Evolutionary conservation across 2,888 invertebrate species (phyloP).

Genomic region (Agrilus mali): DNA sequence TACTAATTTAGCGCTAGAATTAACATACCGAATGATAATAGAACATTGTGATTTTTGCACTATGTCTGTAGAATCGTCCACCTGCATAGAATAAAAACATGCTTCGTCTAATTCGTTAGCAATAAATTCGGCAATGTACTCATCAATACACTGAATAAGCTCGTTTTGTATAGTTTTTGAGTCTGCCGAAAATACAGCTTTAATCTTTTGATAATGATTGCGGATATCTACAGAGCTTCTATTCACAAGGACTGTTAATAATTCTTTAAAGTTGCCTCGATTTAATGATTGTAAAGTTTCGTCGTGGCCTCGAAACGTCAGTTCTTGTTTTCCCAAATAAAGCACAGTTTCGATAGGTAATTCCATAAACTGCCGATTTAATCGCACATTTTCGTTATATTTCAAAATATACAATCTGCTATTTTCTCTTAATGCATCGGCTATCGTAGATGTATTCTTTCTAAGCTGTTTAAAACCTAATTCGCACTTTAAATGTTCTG

Average conservation of each 20-base stretch:
- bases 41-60: slow-evolving; percentile 13
- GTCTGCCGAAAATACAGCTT: slow-evolving; percentile 6
- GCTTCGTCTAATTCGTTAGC: slow-evolving; percentile 9
- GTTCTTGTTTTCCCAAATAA: slow-evolving; percentile 7
- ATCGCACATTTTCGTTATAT: slow-evolving; percentile 4
- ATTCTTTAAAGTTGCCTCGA: slow-evolving; percentile 9
- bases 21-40: slow-evolving; percentile 12
- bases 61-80: slow-evolving; percentile 15
- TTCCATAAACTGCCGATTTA: slow-evolving; percentile 2
- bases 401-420: neutral
- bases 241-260: slow-evolving; percentile 3
- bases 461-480: slow-evolving; percentile 1
- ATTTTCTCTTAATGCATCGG: slow-evolving; percentile 3
- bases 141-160: slow-evolving; percentile 13
- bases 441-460: neutral
- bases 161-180: slow-evolving; percentile 12
- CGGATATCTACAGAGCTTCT: slow-evolving; percentile 6
- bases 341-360: neutral
- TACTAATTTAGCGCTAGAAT: slow-evolving; percentile 6
- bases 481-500: slow-evolving; percentile 2
- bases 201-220: slow-evolving; percentile 8
- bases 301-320: slow-evolving; percentile 6
- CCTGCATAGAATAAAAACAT: slow-evolving; percentile 14
- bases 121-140: slow-evolving; percentile 12
- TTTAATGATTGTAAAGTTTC: slow-evolving; percentile 5